Evolutionary conservation across 2,113 vertebrate genomes (phyloP), one percentile per base, ranked within the genome.

Genomic region (Colius striatus): DNA sequence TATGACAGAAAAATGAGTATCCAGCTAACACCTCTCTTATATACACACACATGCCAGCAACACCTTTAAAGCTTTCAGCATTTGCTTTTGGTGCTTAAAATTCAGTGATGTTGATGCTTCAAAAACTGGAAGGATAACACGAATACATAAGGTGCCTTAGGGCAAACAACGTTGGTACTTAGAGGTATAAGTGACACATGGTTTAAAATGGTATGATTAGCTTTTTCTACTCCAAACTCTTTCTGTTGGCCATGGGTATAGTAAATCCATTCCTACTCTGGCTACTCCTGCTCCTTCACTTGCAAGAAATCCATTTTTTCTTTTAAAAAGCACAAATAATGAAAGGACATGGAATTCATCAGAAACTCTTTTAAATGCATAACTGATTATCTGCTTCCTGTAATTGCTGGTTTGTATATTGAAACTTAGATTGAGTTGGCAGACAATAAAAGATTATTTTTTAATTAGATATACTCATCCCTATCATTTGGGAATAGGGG

Each of bases 371-470:
- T 95, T 79, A 96, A 97, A 97, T 96, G 95, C 86, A 91, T 92
- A 97, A 90, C 96, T 96, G 95, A 97, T 97, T 96, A 97, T 96
- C 96, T 96, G 21, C 88, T 97, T 97, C 97, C 96, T 97, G 96
- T 97, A 97, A 97, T 96, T 97, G 96, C 84, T 94, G 79, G 92
- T 97, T 97, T 95, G 95, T 96, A 94, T 95, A 95, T 90, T 92
- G 96, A 94, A 97, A 96, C 83, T 96, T 95, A 95, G 95, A 97
- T 96, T 94, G 96, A 97, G 89, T 95, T 97, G 97, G 94, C 95
- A 97, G 96, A 95, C 95, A 96, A 96, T 95, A 96, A 97, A 95
- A 97, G 90, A 96, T 97, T 96, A 95, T 97, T 97, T 97, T 96
- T 97, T 97, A 97, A 97, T 97, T 97, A 96, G 96, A 96, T 94